phyloP scores from a whole-genome alignment of 1,140 invertebrate species.

The Drosophila sp. region DNA sequence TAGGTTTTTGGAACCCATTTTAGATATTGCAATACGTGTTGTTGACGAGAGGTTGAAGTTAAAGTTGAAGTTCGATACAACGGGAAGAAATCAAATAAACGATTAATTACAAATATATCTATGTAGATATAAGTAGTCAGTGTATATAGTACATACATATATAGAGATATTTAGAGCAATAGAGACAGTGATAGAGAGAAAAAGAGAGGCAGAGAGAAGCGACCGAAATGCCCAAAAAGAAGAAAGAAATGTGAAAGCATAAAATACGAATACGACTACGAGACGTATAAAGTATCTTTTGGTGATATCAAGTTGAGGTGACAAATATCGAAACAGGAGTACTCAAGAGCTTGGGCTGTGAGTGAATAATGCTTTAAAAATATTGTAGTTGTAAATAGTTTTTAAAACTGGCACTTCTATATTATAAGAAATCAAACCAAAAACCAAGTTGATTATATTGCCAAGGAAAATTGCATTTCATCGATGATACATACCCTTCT shows the following conservation, averaged over 20 bases:
- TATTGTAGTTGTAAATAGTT: constrained; percentile 28
- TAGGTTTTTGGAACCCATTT: constrained; percentile 46
- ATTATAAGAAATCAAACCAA: constrained; percentile 51
- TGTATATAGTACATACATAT: constrained; percentile 48
- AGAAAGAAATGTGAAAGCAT: constrained; percentile 39
- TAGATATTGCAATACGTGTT: constrained; percentile 28
- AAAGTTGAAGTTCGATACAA: constrained; percentile 67
- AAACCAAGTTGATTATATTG: constrained; percentile 55
- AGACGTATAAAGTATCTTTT: constrained; percentile 33
- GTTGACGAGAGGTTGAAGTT: constrained; percentile 75
- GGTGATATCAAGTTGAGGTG: constrained; percentile 34
- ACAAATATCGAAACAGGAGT: constrained; percentile 18
- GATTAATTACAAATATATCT: constrained; percentile 79
- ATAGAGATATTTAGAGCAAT: constrained; percentile 37
- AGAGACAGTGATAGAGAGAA: constrained; percentile 11
- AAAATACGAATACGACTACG: constrained; percentile 49
- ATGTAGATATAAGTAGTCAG: constrained; percentile 59
- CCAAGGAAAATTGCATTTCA: neutral
- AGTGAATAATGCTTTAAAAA: constrained; percentile 30
- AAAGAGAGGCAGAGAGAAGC: constrained; percentile 37
- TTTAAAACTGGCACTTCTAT: constrained; percentile 41
- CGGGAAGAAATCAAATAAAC: constrained; percentile 79
- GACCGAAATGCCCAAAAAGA: constrained; percentile 65
- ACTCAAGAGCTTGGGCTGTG: constrained; percentile 45
- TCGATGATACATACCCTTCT: constrained; percentile 89